These are phyloP conservation scores for Pangasianodon gigas DNA, from an alignment of 2,113 vertebrate genomes.

Conservation along the genomic window DNA sequence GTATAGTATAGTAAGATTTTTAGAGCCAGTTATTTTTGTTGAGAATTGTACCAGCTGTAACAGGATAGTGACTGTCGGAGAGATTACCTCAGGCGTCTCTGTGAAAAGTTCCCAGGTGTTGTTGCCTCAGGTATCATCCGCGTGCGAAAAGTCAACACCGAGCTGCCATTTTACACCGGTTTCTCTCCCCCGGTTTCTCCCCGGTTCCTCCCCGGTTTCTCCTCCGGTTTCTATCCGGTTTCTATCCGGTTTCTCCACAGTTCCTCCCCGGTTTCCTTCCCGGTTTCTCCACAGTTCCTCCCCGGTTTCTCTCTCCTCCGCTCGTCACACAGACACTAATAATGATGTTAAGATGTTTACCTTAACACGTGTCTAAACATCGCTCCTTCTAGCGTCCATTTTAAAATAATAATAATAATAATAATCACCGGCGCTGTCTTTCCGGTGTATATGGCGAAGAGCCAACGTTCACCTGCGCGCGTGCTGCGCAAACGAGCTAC, in stretches of 20 bases:
- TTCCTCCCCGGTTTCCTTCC: no score
- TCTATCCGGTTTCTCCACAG: no score
- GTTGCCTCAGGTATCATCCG: background rate
- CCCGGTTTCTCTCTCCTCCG: background rate
- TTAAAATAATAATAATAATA: background rate
- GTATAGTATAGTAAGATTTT: background rate
- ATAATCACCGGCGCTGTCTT: background rate
- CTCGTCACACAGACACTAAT: background rate
- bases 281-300: no score
- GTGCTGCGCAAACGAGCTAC: background rate
- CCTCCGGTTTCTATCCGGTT: no score
- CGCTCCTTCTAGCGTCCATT: background rate
- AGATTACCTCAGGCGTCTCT: background rate
- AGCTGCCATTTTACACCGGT: background rate
- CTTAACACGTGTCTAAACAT: background rate
- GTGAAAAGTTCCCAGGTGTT: background rate
- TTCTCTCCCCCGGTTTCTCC: background rate
- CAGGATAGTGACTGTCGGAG: background rate
- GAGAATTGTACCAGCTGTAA: no score
- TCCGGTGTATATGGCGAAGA: no score
- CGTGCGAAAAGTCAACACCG: background rate
- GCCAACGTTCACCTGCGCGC: constrained; percentile 32
- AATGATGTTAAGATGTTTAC: background rate
- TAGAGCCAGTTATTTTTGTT: no score
- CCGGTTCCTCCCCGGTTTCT: background rate